These are phyloP conservation scores for Calypte anna DNA, from an alignment of 2,113 vertebrate genomes.

Conservation along the genomic window DNA sequence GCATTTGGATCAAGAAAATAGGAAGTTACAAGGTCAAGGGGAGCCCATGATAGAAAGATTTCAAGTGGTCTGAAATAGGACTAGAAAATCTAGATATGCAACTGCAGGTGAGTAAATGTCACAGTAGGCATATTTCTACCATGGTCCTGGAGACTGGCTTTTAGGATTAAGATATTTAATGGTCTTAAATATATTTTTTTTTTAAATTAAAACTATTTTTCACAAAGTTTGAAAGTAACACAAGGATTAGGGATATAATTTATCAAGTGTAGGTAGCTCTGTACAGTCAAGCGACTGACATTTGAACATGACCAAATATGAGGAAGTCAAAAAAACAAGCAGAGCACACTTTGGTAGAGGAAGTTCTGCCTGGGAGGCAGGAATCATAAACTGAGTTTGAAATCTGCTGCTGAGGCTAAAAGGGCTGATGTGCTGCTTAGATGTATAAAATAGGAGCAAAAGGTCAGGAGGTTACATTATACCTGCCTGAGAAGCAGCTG, in stretches of 20 bases:
- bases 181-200: background rate
- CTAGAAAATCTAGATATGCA: background rate
- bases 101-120: background rate
- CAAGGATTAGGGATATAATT: background rate
- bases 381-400: background rate
- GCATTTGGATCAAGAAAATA: slow-evolving; percentile 19
- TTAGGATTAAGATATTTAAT: background rate
- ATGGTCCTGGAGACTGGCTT: accelerated
- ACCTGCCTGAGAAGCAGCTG: background rate
- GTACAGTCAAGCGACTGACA: background rate
- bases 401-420: background rate
- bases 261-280: background rate
- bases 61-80: background rate
- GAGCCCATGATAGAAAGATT: background rate
- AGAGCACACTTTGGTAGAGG: background rate
- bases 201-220: background rate
- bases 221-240: background rate
- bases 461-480: background rate
- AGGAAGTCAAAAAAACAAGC: background rate
- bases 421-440: background rate
- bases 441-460: background rate
- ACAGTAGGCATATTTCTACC: background rate
- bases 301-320: background rate
- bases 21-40: background rate
- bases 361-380: background rate